Conservation (phyloP, 2,888 invertebrate genomes). For the Agonopterix alstromeriana region DNA sequence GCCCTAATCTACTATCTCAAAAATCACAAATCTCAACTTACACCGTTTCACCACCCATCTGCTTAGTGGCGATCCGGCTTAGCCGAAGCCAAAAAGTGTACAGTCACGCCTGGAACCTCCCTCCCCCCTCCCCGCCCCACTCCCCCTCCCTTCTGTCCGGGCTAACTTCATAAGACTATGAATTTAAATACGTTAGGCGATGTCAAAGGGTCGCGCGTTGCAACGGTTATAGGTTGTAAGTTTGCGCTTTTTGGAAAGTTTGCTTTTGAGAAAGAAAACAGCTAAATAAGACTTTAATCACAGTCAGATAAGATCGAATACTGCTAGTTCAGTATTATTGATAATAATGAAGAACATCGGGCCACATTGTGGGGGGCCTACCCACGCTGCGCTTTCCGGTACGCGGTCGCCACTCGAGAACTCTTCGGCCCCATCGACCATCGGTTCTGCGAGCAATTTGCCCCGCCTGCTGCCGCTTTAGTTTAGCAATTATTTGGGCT, state of each 20-base stretch:
- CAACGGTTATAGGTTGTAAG: conserved; percentile 41
- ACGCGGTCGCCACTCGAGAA: too few species aligned
- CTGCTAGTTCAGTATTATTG: too few species aligned
- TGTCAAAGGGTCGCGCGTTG: conserved; percentile 68
- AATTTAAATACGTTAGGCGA: conserved; percentile 75
- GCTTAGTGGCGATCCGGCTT: conserved; percentile 67
- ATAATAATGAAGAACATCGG: too few species aligned
- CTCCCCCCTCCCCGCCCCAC: conserved; percentile 20
- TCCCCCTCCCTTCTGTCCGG: conserved; percentile 27
- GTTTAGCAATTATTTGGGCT: too few species aligned
- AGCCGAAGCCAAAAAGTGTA: conserved; percentile 76
- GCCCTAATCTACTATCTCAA: neutral
- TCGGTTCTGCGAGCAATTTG: too few species aligned
- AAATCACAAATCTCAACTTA: conserved; percentile 16
- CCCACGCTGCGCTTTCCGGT: too few species aligned
- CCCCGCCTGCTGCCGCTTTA: too few species aligned
- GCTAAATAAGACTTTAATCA: too few species aligned
- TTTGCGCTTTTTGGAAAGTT: conserved; percentile 16
- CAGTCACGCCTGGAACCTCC: conserved; percentile 61
- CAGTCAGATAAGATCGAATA: too few species aligned
- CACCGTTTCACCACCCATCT: conserved; percentile 10
- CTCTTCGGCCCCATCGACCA: too few species aligned
- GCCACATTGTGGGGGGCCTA: too few species aligned
- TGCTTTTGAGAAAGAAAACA: too few species aligned
- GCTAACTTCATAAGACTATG: conserved; percentile 76